Evolutionary conservation across 2,113 vertebrate genomes (phyloP).

Genomic region (Nansenia antarctica): DNA sequence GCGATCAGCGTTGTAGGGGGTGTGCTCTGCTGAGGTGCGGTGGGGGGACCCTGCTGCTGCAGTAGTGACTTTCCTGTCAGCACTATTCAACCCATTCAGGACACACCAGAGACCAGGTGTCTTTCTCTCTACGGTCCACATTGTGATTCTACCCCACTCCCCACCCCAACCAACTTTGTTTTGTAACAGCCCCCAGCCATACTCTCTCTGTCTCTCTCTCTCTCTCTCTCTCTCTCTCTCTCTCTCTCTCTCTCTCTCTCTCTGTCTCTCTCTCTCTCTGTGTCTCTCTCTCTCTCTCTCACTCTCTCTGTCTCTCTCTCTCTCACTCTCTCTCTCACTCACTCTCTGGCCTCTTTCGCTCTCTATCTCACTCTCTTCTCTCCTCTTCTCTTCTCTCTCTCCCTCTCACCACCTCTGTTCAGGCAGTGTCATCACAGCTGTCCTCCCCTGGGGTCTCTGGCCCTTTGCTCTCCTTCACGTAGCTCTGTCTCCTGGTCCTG

Average conservation of each 20-base stretch:
- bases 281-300: not conserved
- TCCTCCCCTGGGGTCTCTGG: not conserved
- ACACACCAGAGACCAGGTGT: conserved; percentile 21
- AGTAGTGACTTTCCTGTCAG: conserved; percentile 19
- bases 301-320: not conserved
- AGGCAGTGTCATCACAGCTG: not conserved
- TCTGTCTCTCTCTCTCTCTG: not conserved
- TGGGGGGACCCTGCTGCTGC: conserved; percentile 1
- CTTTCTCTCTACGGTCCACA: conserved; percentile 11
- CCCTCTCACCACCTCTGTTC: not conserved
- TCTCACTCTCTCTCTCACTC: not conserved
- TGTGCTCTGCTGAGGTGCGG: not conserved
- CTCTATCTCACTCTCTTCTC: not conserved
- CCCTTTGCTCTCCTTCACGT: not conserved
- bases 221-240: not conserved
- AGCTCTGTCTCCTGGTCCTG: too few species aligned
- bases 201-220: not conserved
- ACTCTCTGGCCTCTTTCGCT: not conserved
- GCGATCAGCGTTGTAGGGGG: too few species aligned
- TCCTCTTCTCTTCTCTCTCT: not conserved
- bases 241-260: not conserved
- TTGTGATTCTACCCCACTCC: too few species aligned
- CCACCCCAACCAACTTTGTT: not conserved
- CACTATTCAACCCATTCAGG: conserved; percentile 24
- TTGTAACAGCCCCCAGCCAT: not conserved